Evolutionary conservation across 2,113 vertebrate species (phyloP).

Genomic region (Casuarius casuarius): DNA sequence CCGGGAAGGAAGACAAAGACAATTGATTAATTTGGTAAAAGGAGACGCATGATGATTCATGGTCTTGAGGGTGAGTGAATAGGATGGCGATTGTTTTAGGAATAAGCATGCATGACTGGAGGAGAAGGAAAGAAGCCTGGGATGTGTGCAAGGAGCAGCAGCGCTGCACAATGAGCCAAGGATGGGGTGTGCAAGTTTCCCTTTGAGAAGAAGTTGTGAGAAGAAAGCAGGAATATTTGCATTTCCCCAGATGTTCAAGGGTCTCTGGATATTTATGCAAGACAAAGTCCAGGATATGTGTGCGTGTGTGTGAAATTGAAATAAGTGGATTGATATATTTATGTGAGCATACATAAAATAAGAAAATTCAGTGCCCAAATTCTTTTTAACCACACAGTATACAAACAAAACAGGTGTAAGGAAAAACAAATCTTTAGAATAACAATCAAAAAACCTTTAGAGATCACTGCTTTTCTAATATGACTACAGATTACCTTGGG

Average conservation of each 20-base stretch:
- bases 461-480: background rate
- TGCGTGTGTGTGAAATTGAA: no score
- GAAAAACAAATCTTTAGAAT: background rate
- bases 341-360: background rate
- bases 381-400: background rate
- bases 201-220: background rate
- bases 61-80: background rate
- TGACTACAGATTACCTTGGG: background rate
- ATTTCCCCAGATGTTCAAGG: fast-evolving
- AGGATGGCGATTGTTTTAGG: background rate
- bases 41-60: background rate
- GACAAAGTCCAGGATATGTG: fast-evolving
- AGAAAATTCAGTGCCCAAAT: fast-evolving
- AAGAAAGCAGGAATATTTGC: fast-evolving
- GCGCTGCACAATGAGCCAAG: background rate
- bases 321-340: background rate
- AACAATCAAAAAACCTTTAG: background rate
- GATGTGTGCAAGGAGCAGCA: fast-evolving
- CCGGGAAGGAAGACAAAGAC: background rate
- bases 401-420: background rate
- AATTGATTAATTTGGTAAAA: background rate
- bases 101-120: background rate
- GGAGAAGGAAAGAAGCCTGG: background rate
- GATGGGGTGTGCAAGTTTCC: fast-evolving
- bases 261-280: background rate